Percentiles rank a stretch among this genome's conserved stretches.
Evolutionary conservation across 2,113 vertebrate species (phyloP).

Genomic region (Oceanodroma tethys): DNA sequence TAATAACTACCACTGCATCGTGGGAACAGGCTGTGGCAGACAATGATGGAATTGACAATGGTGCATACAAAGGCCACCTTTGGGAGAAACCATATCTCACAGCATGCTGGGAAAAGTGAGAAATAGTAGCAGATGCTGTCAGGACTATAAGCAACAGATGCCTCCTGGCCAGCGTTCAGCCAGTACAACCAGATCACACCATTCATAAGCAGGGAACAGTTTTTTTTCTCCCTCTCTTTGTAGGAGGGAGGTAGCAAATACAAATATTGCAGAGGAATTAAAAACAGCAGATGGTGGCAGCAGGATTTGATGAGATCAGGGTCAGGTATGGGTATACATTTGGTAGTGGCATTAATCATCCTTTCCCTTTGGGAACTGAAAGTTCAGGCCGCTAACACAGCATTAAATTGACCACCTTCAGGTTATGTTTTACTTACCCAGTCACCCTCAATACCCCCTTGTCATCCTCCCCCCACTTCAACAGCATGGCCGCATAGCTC

Average conservation of each 20-base stretch:
- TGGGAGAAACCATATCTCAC: constrained; percentile 87
- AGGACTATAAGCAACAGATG: constrained; percentile 87
- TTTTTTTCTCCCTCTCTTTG: constrained; percentile 65
- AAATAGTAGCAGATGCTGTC: constrained; percentile 93
- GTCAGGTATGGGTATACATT: constrained; percentile 74
- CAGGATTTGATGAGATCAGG: constrained; percentile 77
- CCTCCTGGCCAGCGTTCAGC: constrained; percentile 87
- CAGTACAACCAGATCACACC: constrained; percentile 77
- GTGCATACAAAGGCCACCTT: constrained; percentile 87
- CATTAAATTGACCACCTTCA: constrained; percentile 64
- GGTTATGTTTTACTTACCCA: constrained; percentile 64
- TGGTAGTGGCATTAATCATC: constrained; percentile 69
- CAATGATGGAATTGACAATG: constrained; percentile 88
- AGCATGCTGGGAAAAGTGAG: constrained; percentile 86
- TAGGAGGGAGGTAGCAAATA: constrained; percentile 70
- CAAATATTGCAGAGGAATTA: constrained; percentile 81
- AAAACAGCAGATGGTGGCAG: constrained; percentile 81
- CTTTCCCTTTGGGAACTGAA: constrained; percentile 65
- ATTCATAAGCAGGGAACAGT: constrained; percentile 62
- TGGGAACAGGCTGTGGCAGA: constrained; percentile 80
- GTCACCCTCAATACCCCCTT: constrained; percentile 57
- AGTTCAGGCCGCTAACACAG: constrained; percentile 58
- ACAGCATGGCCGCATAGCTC: background rate
- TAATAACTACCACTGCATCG: constrained; percentile 77
- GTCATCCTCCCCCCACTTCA: background rate